Evolutionary conservation across 2,113 vertebrate genomes (phyloP).

Genomic region (Pycnonotus jocosus): DNA sequence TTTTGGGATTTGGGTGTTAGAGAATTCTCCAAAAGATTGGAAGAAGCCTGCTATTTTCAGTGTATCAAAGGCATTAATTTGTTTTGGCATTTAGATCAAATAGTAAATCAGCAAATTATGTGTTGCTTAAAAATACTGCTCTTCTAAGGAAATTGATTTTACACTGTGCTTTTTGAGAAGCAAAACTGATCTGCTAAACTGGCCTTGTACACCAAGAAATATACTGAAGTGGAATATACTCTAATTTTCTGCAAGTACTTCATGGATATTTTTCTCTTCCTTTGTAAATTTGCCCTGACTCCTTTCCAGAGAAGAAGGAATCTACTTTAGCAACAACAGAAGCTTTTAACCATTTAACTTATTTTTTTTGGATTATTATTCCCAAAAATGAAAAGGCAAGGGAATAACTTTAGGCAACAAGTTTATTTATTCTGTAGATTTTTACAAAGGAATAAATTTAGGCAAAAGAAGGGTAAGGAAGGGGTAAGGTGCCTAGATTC

Average conservation of each 20-base stretch:
- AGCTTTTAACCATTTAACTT: neutral
- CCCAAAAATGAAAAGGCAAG: neutral
- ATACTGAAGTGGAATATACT: neutral
- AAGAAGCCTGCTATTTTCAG: neutral
- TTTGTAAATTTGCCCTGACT: neutral
- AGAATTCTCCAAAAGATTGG: neutral
- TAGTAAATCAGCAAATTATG: neutral
- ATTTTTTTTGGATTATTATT: accelerated
- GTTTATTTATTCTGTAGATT: neutral
- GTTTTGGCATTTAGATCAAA: neutral
- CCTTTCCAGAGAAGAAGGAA: neutral
- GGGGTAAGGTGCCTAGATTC: neutral
- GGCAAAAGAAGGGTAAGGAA: neutral
- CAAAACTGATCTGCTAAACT: neutral
- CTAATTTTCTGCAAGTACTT: neutral
- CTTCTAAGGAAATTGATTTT: neutral
- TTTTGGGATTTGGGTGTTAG: neutral
- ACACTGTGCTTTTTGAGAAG: neutral
- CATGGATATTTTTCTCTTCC: neutral
- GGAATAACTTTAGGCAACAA: neutral
- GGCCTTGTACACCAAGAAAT: neutral
- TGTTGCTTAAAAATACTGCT: neutral
- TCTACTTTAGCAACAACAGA: neutral
- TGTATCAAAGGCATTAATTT: neutral
- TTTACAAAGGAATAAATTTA: neutral